phyloP scores from a whole-genome alignment of 1,140 invertebrate genomes.

The Drosophila nigrodunni region DNA sequence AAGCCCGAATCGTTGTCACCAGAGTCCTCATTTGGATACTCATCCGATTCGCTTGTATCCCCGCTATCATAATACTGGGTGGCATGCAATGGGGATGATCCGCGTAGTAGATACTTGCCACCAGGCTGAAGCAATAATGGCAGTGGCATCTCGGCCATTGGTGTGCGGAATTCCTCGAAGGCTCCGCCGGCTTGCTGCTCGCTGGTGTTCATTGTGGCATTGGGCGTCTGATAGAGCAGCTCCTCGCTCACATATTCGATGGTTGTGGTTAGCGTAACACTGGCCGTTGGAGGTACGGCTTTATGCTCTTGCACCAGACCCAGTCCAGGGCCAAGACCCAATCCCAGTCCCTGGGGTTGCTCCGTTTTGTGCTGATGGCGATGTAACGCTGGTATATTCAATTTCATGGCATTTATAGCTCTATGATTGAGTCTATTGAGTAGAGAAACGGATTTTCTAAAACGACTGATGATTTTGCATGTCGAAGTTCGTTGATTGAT shows the following conservation, averaged over 20 bases:
- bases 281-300: not conserved
- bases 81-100: constrained; percentile 48
- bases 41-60: constrained; percentile 62
- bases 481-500: constrained; percentile 47
- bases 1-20: constrained; percentile 79
- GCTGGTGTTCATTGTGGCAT: constrained; percentile 60
- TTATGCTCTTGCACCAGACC: constrained; percentile 36
- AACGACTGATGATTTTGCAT: constrained; percentile 65
- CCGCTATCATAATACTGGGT: constrained; percentile 67
- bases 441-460: constrained; percentile 85
- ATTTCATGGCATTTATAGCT: constrained; percentile 82
- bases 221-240: constrained; percentile 77
- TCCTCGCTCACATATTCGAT: constrained; percentile 77
- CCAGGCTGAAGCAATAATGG: constrained; percentile 39
- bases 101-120: constrained; percentile 10
- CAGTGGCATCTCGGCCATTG: constrained; percentile 64
- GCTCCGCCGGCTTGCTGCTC: constrained; percentile 19
- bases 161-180: constrained; percentile 78
- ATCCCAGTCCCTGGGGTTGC: constrained; percentile 7
- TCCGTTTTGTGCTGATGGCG: constrained; percentile 52
- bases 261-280: constrained; percentile 58
- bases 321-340: not conserved
- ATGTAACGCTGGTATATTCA: constrained; percentile 70
- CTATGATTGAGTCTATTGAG: constrained; percentile 84
- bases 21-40: constrained; percentile 59